Evolutionary conservation across 2,888 invertebrate genomes (phyloP).

Genomic region (Drosophila engyochracea): DNA sequence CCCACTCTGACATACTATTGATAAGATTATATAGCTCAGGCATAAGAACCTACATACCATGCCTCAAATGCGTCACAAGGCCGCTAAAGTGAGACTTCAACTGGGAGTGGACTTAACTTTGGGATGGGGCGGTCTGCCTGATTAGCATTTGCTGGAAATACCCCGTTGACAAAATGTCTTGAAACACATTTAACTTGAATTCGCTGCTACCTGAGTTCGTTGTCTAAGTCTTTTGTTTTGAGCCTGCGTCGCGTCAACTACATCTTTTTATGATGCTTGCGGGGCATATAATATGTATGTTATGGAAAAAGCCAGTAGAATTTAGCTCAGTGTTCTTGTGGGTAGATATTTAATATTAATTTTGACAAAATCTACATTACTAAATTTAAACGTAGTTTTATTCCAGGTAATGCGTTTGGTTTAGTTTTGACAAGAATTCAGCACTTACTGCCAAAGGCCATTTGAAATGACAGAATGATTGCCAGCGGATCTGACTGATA

Average conservation of each 20-base stretch:
- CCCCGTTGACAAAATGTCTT: slow-evolving; percentile 33
- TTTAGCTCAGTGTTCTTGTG: neutral
- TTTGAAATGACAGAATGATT: neutral
- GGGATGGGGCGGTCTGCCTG: slow-evolving; percentile 28
- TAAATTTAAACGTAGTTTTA: neutral
- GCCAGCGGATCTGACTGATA: neutral
- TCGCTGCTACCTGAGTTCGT: slow-evolving; percentile 74
- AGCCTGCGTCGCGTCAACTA: slow-evolving; percentile 7
- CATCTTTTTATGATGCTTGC: slow-evolving; percentile 8
- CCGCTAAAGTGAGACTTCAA: slow-evolving; percentile 11
- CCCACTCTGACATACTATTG: slow-evolving; percentile 51
- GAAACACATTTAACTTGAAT: slow-evolving; percentile 56
- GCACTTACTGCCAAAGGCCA: neutral
- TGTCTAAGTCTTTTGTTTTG: slow-evolving; percentile 76
- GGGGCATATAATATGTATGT: slow-evolving; percentile 2
- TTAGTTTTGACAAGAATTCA: neutral
- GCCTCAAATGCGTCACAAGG: slow-evolving; percentile 63
- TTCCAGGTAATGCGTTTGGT: neutral
- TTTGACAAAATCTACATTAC: neutral
- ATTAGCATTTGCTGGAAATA: slow-evolving; percentile 57
- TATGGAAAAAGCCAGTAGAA: neutral
- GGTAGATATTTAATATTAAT: neutral
- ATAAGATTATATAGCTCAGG: slow-evolving; percentile 63
- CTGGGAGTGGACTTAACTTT: slow-evolving; percentile 38
- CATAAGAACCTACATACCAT: slow-evolving; percentile 58